Evolutionary conservation across 2,797 vertebrate genomes (phyloP).

Genomic region (Lepilemur septentrionalis): DNA sequence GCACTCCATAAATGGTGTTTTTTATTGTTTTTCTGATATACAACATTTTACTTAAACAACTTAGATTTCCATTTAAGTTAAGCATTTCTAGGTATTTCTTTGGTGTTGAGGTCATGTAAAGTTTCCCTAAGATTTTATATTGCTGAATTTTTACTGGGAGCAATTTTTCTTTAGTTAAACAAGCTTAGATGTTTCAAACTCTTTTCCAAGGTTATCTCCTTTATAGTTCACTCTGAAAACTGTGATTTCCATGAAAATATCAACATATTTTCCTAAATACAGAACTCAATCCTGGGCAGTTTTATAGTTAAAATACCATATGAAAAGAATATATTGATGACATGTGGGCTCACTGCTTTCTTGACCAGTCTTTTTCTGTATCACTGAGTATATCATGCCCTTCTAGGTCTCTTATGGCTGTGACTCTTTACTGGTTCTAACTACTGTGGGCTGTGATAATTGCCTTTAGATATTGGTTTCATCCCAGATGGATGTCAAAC

Average conservation of each 20-base stretch:
- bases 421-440: background rate
- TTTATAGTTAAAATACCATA: background rate
- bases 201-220: background rate
- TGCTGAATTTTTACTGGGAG: background rate
- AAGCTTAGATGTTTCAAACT: background rate
- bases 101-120: background rate
- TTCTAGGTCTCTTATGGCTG: background rate
- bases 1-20: background rate
- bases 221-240: background rate
- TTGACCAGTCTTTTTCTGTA: background rate
- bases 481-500: background rate
- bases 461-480: background rate
- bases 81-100: background rate
- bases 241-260: background rate
- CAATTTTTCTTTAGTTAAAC: background rate
- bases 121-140: background rate
- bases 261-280: background rate
- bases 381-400: background rate
- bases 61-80: background rate
- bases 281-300: background rate
- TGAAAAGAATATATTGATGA: background rate
- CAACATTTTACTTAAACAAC: background rate
- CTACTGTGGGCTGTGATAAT: background rate
- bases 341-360: background rate
- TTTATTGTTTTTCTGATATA: background rate